Evolutionary conservation across 2,797 vertebrate genomes (phyloP).

Genomic region (Ptychadena robeensis): DNA sequence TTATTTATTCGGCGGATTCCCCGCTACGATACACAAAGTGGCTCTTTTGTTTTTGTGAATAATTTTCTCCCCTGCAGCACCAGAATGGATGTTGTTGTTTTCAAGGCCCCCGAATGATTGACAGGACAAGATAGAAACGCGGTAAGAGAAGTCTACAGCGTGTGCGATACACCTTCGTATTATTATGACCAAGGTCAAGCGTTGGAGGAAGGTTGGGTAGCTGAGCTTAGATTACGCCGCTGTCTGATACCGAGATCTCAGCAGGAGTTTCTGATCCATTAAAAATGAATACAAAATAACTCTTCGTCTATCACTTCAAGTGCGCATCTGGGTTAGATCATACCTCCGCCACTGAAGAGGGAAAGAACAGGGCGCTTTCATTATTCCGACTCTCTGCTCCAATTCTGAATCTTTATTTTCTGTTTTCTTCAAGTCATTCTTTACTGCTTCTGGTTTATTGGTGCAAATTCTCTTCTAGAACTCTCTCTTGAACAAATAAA

Average conservation of each 20-base stretch:
- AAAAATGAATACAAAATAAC: constrained; percentile 77
- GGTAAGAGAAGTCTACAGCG: constrained; percentile 62
- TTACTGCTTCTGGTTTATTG: background rate
- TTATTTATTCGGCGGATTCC: constrained; percentile 1
- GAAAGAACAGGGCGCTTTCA: background rate
- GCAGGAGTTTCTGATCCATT: constrained; percentile 76
- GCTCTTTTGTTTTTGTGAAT: constrained; percentile 20
- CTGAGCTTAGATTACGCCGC: constrained; percentile 64
- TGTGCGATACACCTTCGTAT: constrained; percentile 70
- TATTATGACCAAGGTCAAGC: constrained; percentile 76
- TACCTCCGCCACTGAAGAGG: background rate
- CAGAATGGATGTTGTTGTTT: constrained; percentile 46
- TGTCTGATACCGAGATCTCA: constrained; percentile 79
- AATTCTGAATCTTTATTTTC: background rate
- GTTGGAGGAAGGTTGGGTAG: constrained; percentile 73
- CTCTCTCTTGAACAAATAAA: no score
- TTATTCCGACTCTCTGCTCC: background rate
- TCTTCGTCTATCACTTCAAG: constrained; percentile 68
- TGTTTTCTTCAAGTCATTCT: background rate
- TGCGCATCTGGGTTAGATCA: background rate
- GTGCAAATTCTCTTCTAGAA: no score
- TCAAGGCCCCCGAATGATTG: constrained; percentile 64
- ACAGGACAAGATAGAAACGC: constrained; percentile 62
- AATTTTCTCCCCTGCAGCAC: constrained; percentile 65
- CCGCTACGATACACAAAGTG: background rate